These are phyloP conservation scores for Notolepis coatsorum DNA, from an alignment of 2,797 vertebrate genomes.

Conservation along the genomic window DNA sequence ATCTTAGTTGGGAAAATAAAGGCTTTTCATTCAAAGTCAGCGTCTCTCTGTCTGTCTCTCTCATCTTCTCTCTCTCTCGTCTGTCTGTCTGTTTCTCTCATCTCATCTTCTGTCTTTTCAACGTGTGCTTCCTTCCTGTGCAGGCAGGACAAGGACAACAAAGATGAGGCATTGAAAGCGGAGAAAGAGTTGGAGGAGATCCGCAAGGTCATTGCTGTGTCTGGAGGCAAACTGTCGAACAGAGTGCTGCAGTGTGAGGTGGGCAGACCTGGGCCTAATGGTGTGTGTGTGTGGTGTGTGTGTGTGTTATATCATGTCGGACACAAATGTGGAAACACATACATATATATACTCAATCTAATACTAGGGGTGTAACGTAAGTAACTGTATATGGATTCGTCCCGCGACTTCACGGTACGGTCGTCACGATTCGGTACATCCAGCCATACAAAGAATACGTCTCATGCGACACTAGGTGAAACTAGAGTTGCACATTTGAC, in stretches of 20 bases:
- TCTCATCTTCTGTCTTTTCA: slow-evolving; percentile 4
- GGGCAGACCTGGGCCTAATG: slow-evolving; percentile 39
- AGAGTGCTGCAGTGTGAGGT: slow-evolving; percentile 89
- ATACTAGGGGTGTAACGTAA: too few species aligned
- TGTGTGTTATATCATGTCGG: too few species aligned
- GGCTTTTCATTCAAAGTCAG: slow-evolving; percentile 33
- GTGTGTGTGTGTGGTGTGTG: too few species aligned
- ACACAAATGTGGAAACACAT: too few species aligned
- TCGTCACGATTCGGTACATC: too few species aligned
- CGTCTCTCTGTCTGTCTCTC: slow-evolving; percentile 4
- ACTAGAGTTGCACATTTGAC: too few species aligned
- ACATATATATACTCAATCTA: too few species aligned
- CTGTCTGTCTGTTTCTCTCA: too few species aligned
- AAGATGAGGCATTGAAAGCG: slow-evolving; percentile 87
- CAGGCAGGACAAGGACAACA: slow-evolving; percentile 91
- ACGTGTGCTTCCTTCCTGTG: slow-evolving; percentile 27
- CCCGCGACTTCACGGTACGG: too few species aligned
- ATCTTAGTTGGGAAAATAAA: slow-evolving; percentile 8
- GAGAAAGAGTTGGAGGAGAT: slow-evolving; percentile 94
- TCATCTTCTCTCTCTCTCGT: background rate
- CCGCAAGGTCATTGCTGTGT: slow-evolving; percentile 91
- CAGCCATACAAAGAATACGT: too few species aligned
- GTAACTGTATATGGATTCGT: too few species aligned
- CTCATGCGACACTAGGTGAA: too few species aligned
- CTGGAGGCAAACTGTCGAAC: slow-evolving; percentile 92